Base-by-base conservation (phyloP, 2,113 vertebrate genomes). In the Otus sunia region DNA sequence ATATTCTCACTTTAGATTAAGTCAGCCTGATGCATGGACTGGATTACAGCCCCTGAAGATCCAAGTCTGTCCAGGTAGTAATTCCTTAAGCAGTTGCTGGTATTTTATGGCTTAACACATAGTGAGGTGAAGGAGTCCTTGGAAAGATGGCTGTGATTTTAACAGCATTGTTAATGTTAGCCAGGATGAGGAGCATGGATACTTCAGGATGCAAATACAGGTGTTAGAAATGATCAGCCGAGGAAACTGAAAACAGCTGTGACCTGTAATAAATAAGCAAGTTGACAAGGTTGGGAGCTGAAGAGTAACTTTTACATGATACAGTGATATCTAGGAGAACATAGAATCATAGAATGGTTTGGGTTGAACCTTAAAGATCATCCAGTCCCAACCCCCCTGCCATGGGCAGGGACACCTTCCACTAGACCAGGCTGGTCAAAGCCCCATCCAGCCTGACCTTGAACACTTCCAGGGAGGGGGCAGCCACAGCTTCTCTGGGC, bases 51-150 rank as follows among this genome's bases (percentile, higher is more conserved):
- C 53, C n/a, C 58, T 72, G 53, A 12, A 72, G 60, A 9, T 59
- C 27, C 0, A 0, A 32, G 23, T 52, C 37, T 67, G 23, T 64
- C 23, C 2, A 6, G 21, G 49, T 16, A 32, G n/a, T 26, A 67
- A 25, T 60, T 77, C 32, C 20, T 53, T 58, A 22, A 69, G n/a
- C 74, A 34, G 49, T 45, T 58, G 21, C 41, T 72, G 49, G 3
- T 75, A 10, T 4, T 36, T 60, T 26, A 9, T 23, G 43, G 26
- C 32, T 88, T 22, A 50, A 11, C 2, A 5, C 14, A 0, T 1
- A 16, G 10, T 9, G 26, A 49, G 12, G 12, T 66, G 76, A 25
- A 55, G 23, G 36, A 20, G 7, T 62, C 68, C 60, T 74, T 43
- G 60, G 34, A 55, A 83, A 19, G 47, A 17, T 55, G 75, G 17